Evolutionary conservation across 64 coral and sea anemone genomes (phyloP).

Genomic region (Orbicella faveolata): DNA sequence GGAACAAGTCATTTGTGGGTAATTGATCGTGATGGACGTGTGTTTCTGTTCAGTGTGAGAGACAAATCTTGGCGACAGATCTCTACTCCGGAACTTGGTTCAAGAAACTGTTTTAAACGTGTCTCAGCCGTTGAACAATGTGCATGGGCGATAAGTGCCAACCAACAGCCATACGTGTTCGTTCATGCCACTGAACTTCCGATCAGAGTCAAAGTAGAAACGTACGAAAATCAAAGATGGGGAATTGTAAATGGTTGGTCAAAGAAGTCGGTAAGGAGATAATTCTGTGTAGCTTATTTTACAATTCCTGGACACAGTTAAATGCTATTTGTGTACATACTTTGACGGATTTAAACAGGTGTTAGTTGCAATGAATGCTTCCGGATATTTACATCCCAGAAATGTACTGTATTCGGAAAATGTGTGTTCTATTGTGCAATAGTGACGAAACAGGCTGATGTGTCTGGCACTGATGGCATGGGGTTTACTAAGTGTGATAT

Average conservation of each 20-base stretch:
- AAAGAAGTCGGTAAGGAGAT: constrained; percentile 71
- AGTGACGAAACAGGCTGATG: too few species aligned
- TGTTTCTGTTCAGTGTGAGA: constrained; percentile 74
- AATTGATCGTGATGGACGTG: constrained; percentile 80
- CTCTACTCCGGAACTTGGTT: constrained; percentile 76
- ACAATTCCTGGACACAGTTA: not conserved
- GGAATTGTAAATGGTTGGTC: constrained; percentile 83
- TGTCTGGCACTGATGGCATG: too few species aligned
- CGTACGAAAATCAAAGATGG: constrained; percentile 96
- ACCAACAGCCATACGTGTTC: constrained; percentile 80
- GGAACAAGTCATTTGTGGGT: constrained; percentile 61
- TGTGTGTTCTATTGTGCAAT: not conserved
- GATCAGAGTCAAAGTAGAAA: constrained; percentile 73
- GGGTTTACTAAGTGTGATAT: too few species aligned
- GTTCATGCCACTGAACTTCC: constrained; percentile 83
- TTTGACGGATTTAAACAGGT: not conserved
- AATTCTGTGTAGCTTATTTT: not conserved
- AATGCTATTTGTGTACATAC: not conserved
- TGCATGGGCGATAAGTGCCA: constrained; percentile 92
- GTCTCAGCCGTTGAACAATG: constrained; percentile 78
- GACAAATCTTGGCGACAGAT: constrained; percentile 80
- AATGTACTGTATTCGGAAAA: not conserved
- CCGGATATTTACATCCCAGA: not conserved
- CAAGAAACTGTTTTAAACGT: constrained; percentile 92
- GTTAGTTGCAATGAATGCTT: not conserved